Evolutionary conservation across 2,113 vertebrate genomes (phyloP), one percentile per base, ranked within the genome.

Genomic region (Petrocephalus microphthalmus): DNA sequence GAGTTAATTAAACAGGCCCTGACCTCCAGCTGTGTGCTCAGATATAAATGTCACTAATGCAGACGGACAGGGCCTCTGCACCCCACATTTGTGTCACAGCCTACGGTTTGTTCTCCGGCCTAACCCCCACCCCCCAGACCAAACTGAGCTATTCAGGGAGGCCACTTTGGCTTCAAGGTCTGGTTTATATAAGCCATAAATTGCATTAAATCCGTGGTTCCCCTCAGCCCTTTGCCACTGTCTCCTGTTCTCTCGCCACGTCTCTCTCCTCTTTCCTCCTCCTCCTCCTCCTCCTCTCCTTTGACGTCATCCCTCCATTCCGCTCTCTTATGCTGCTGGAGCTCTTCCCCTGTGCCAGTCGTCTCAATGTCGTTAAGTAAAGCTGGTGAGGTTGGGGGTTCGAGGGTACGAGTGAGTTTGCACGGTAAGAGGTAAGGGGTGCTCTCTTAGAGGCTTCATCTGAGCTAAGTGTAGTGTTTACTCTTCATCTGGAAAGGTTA

Each of bases 401-500:
- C 0, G 15, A 6, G 15, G 6, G 33, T 37, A 37, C 29, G 67
- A 71, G n/a, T 60, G 57, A 71, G 29, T 2, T 74, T 7, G 33
- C 33, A 2, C 29, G 15, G 2, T 42, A 78, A 42, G 71, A 13
- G 33, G n/a, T n/a, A n/a, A n/a, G 13, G 33, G 64, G 3, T 6
- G 5, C n/a, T 78, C 71, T 78, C 52, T 56, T 19, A 1, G n/a
- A 25, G n/a, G 81, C 87, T 71, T 33, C 57, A 60, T 89, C 88
- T 86, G n/a, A n/a, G n/a, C 49, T 90, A 86, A 88, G 19, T 22
- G 6, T 89, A 86, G 87, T 92, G 90, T 91, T 92, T 92, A 89
- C 89, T 88, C 86, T 90, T 90, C 86, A 92, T 90, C 89, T n/a
- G 8, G 74, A 94, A 93, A 95, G 92, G 93, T 94, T 90, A 94